Evolutionary conservation across 2,113 vertebrate genomes (phyloP), one percentile per base, ranked within the genome.

Genomic region (Balaenoptera acutorostrata): DNA sequence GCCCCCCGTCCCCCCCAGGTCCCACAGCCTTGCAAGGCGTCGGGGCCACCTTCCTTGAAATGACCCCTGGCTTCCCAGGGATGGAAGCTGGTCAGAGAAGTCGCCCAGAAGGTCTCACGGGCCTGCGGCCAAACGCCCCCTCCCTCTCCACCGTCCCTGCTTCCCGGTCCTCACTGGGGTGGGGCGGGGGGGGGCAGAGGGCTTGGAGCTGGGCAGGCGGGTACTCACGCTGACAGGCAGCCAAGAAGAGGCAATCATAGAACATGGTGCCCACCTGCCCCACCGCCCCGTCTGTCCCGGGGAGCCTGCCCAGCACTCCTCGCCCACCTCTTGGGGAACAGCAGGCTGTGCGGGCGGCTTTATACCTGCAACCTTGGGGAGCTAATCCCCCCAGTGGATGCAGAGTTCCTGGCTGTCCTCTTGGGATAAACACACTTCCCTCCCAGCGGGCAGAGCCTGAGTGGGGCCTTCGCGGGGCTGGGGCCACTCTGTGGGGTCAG

Each of bases 161-260:
- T 33, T 86, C 71, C 82, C 75, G 33, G 44, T 36, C 90, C 33
- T 96, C 11, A 31, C n/a, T 12, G 9, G 46, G n/a, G 63, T 20
- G 1, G 39, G 21, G 23, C 0, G 27, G 33, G 9, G 52, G 46
- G 10, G 12, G 14, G 17, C 36, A 75, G 93, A 97, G 39, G 91
- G 59, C 72, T 31, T 84, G 31, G 12, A 46, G 44, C 33, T 13
- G 49, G 69, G 78, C 23, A 9, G n/a, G 14, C 1, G 4, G 89
- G 59, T 96, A 98, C 98, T 98, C 97, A 98, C 96, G 97, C 86
- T 95, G 97, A 95, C 83, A 94, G 93, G 95, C 82, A 66, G 96
- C 93, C 25, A 90, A 90, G 96, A 98, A 97, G 93, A 97, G 78
- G 78, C 83, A 95, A 57, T 97, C 95, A 72, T 85, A 97, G 94